These are phyloP conservation scores for Brachionus paranguensis DNA, from an alignment of 1,140 invertebrate species.

Conservation along the genomic window DNA sequence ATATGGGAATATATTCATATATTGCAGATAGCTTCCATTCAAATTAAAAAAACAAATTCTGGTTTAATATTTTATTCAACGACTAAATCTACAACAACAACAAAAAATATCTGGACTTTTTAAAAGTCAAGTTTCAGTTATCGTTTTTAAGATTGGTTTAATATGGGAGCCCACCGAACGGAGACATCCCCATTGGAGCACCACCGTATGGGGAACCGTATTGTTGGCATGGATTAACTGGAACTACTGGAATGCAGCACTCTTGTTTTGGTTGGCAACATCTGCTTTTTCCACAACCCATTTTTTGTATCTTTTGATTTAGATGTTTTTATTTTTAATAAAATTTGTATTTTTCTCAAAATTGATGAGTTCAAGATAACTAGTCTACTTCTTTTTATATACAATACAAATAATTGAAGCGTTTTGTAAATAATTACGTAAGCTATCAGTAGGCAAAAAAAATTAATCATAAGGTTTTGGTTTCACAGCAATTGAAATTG, in stretches of 20 bases:
- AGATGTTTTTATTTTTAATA: neutral
- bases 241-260: neutral
- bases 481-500: neutral
- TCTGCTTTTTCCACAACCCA: neutral
- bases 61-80: neutral
- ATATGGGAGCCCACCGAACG: neutral
- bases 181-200: neutral
- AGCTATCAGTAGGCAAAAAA: neutral
- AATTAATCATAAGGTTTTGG: neutral
- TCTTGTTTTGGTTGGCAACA: neutral
- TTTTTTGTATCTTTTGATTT: neutral
- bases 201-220: neutral
- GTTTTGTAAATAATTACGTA: neutral
- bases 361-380: neutral
- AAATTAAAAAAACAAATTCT: neutral
- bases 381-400: neutral
- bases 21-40: neutral
- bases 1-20: neutral
- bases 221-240: neutral
- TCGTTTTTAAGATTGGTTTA: neutral
- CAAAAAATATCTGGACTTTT: neutral
- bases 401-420: neutral
- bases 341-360: neutral
- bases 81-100: neutral
- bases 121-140: neutral